These are phyloP conservation scores for Drosophila tani DNA, from an alignment of 1,140 invertebrate species.

Conservation along the genomic window DNA sequence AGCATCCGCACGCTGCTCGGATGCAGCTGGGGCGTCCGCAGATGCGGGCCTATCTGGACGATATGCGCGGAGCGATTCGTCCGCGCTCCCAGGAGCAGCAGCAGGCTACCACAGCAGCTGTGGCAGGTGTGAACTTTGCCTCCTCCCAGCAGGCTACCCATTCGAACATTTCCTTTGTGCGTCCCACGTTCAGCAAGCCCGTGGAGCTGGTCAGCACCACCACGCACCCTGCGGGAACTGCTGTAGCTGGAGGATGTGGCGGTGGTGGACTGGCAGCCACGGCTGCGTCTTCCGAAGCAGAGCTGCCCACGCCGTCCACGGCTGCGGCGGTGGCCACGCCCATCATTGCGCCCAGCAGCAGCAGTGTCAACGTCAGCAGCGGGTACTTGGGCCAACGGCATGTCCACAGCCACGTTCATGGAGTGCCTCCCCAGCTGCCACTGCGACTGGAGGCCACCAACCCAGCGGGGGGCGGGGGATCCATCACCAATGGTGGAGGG, in stretches of 20 bases:
- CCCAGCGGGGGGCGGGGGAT: conserved; percentile 15
- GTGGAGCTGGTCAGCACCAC: conserved; percentile 78
- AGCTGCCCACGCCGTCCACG: conserved; percentile 48
- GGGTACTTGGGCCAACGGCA: conserved; percentile 49
- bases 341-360: conserved; percentile 22
- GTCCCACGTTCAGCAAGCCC: conserved; percentile 75
- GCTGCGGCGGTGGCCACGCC: conserved; percentile 17
- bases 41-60: conserved; percentile 66
- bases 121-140: conserved; percentile 13
- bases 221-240: conserved; percentile 46
- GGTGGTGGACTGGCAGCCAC: conserved; percentile 12
- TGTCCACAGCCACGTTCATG: conserved; percentile 45
- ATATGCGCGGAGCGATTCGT: conserved; percentile 54
- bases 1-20: conserved; percentile 31
- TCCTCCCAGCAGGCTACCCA: conserved; percentile 35
- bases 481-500: conserved; percentile 17
- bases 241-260: neutral
- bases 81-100: conserved; percentile 68
- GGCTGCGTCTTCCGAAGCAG: conserved; percentile 32
- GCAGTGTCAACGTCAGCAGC: conserved; percentile 22
- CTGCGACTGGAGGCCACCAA: conserved; percentile 54
- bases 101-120: conserved; percentile 27
- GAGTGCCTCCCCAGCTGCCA: neutral
- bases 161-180: conserved; percentile 76
- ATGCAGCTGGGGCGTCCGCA: conserved; percentile 64